A percentile compares a stretch with the other conserved stretches of the same genome.
phyloP scores from a whole-genome alignment of 53 echinoderm and acorn worm species.

The Echinometra lucunter region DNA sequence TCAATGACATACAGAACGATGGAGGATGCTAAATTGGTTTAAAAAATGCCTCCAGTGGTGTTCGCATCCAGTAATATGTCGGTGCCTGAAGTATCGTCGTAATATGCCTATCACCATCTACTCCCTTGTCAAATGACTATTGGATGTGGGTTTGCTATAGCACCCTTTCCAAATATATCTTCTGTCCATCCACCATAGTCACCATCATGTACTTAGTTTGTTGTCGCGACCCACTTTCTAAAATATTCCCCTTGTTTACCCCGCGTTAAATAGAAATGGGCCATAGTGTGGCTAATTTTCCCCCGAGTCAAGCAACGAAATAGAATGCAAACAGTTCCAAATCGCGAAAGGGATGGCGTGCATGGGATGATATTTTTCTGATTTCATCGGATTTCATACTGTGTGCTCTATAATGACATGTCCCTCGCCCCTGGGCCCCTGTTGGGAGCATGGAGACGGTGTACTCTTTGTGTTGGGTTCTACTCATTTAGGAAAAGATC shows the following conservation, averaged over 20 bases:
- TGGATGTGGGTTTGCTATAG: neutral
- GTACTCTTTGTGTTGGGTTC: neutral
- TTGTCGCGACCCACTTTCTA: constrained; percentile 41
- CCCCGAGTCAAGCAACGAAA: constrained; percentile 30
- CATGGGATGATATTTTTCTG: neutral
- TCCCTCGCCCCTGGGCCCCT: neutral
- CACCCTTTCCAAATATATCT: neutral
- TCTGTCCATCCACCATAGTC: constrained; percentile 12
- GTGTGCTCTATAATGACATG: neutral
- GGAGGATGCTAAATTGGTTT: constrained; percentile 2
- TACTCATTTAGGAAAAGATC: constrained; percentile 5
- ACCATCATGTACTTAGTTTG: neutral
- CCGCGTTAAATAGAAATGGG: neutral
- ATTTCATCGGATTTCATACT: neutral
- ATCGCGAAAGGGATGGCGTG: neutral
- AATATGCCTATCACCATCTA: neutral
- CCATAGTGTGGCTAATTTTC: constrained; percentile 46
- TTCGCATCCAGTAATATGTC: neutral
- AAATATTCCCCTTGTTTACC: constrained; percentile 27
- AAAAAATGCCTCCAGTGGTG: neutral
- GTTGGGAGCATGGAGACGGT: neutral
- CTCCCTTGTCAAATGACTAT: constrained; percentile 9
- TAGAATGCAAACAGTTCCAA: constrained; percentile 35
- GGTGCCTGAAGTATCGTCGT: too few species aligned
- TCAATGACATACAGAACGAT: neutral